These are phyloP conservation scores for Eristalis tenax DNA, from an alignment of 2,888 invertebrate genomes.

Conservation along the genomic window DNA sequence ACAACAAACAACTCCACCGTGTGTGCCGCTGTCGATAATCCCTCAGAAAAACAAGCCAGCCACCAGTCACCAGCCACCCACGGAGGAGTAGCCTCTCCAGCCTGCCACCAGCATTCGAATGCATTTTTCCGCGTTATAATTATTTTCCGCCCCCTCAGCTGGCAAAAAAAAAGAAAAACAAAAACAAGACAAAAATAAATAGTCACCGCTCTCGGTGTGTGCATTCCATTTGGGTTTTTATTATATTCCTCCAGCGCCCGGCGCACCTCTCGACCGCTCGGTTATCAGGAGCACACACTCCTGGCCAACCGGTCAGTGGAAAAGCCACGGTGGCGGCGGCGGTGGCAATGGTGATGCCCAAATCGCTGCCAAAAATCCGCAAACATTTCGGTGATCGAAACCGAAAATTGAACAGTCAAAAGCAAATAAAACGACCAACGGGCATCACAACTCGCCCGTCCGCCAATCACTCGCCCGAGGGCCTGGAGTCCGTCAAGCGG, in stretches of 20 bases:
- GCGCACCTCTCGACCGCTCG: constrained; percentile 28
- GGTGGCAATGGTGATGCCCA: constrained; percentile 16
- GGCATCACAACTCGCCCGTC: neutral
- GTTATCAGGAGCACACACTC: constrained; percentile 55
- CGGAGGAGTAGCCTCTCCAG: neutral
- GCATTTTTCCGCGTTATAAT: constrained; percentile 68
- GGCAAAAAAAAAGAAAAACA: constrained; percentile 1
- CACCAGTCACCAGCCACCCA: neutral
- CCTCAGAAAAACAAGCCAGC: constrained; percentile 55
- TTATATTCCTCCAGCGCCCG: constrained; percentile 25
- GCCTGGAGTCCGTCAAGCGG: neutral
- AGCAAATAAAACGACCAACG: constrained; percentile 52
- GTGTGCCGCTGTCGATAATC: constrained; percentile 59
- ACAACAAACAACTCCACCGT: constrained; percentile 46
- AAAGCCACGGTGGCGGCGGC: constrained; percentile 24
- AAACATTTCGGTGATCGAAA: constrained; percentile 71
- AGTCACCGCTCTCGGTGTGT: neutral
- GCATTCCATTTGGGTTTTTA: constrained; percentile 48
- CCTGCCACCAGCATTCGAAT: constrained; percentile 22
- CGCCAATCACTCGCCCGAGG: constrained; percentile 30
- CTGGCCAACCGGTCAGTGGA: constrained; percentile 22
- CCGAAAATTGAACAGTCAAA: constrained; percentile 70
- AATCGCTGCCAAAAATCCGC: constrained; percentile 68
- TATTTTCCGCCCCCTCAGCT: constrained; percentile 49
- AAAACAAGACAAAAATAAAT: neutral